These are phyloP conservation scores for Lepidocyrtoides sp. DNA, from an alignment of 2,888 invertebrate species.

Conservation along the genomic window DNA sequence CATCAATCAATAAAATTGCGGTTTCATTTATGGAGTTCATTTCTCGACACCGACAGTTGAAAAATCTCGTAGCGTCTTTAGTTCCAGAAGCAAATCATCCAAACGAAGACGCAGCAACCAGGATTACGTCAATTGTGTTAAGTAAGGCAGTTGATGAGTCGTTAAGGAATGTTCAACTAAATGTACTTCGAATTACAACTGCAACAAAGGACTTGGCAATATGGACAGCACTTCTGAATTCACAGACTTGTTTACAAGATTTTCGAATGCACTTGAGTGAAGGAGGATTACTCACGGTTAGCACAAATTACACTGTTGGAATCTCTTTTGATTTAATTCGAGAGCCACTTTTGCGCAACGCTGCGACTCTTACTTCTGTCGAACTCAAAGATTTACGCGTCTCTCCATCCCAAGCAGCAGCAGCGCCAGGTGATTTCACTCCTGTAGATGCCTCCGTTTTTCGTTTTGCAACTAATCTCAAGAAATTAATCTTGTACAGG, in stretches of 20 bases:
- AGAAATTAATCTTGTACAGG: slow-evolving; percentile 70
- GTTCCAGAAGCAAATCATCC: slow-evolving; percentile 70
- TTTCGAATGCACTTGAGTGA: slow-evolving; percentile 72
- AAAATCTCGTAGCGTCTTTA: slow-evolving; percentile 57
- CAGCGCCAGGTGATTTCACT: slow-evolving; percentile 18
- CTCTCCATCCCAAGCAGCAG: slow-evolving; percentile 5
- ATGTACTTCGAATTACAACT: slow-evolving; percentile 68
- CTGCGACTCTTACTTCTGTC: slow-evolving; percentile 65
- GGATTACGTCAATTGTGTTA: slow-evolving; percentile 24
- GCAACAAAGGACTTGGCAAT: slow-evolving; percentile 65
- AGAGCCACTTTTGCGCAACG: slow-evolving; percentile 71
- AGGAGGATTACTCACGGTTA: slow-evolving; percentile 44
- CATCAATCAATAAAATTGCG: slow-evolving; percentile 68
- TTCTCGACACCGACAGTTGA: slow-evolving; percentile 56
- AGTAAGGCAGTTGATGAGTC: slow-evolving; percentile 31
- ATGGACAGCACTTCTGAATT: slow-evolving; percentile 71
- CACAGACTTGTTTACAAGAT: slow-evolving; percentile 71
- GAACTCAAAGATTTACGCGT: slow-evolving; percentile 75
- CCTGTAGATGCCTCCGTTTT: slow-evolving; percentile 76
- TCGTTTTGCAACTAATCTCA: slow-evolving; percentile 70
- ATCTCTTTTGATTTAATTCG: slow-evolving; percentile 65
- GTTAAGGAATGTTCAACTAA: slow-evolving; percentile 61
- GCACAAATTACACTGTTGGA: slow-evolving; percentile 45
- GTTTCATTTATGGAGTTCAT: slow-evolving; percentile 72
- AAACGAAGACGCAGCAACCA: slow-evolving; percentile 34